These are phyloP conservation scores for Henicopernis longicauda DNA, from an alignment of 2,113 vertebrate species.

Conservation along the genomic window DNA sequence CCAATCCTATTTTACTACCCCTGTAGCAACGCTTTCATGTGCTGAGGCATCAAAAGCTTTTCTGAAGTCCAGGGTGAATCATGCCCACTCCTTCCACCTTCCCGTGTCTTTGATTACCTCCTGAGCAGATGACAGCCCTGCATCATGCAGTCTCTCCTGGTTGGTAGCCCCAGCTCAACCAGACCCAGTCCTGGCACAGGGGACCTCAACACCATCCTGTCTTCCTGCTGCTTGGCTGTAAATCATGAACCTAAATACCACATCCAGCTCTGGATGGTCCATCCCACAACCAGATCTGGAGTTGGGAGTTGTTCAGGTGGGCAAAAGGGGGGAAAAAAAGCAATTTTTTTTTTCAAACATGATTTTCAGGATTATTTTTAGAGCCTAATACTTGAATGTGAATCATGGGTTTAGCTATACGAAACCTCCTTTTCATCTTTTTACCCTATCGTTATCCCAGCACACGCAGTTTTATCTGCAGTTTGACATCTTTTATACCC, in stretches of 20 bases:
- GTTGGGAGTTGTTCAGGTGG: neutral
- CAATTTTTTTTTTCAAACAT: neutral
- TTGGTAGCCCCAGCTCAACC: neutral
- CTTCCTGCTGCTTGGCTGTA: neutral
- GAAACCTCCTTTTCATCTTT: neutral
- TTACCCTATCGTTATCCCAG: neutral
- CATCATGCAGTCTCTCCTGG: neutral
- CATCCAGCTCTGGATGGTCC: too few relatives aligned
- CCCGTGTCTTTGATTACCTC: neutral
- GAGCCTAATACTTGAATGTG: neutral
- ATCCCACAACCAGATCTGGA: neutral
- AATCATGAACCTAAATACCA: neutral
- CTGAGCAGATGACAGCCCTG: neutral
- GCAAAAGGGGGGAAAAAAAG: neutral
- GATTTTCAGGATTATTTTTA: neutral
- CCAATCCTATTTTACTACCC: neutral
- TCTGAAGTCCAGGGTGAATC: neutral
- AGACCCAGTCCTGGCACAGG: neutral
- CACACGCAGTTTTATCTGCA: neutral
- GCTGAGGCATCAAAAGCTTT: neutral
- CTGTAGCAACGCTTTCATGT: constrained; percentile 16
- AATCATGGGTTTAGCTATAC: neutral
- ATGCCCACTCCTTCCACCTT: neutral
- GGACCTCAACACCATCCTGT: neutral
- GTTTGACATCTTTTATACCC: neutral